These are phyloP conservation scores for Hippasteria phrygiana DNA, from an alignment of 53 echinoderm and acorn worm species.

Conservation along the genomic window DNA sequence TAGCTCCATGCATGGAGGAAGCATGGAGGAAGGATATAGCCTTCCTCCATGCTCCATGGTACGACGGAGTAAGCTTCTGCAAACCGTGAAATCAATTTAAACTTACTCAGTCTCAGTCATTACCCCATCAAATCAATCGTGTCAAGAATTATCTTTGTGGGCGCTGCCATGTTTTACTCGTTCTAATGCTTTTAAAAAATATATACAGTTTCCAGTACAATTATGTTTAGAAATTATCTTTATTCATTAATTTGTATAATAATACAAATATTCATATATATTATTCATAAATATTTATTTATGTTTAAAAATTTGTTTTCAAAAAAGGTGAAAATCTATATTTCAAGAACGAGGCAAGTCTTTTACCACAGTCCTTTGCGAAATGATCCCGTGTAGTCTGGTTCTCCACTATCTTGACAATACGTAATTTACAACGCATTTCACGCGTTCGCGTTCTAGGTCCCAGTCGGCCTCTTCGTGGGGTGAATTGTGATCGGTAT, in stretches of 20 bases:
- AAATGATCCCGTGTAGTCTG: slow-evolving; percentile 21
- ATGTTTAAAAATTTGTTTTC: neutral
- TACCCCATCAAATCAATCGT: too few relatives aligned
- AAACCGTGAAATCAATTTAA: too few relatives aligned
- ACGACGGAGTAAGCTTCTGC: too few relatives aligned
- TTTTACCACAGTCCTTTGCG: slow-evolving; percentile 26
- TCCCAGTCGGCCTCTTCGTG: slow-evolving; percentile 33
- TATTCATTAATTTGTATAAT: neutral
- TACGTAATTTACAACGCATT: neutral
- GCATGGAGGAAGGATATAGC: too few relatives aligned
- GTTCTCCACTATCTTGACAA: neutral
- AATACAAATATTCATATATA: neutral
- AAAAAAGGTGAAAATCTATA: neutral
- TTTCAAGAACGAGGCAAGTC: slow-evolving; percentile 11
- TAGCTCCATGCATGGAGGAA: too few relatives aligned
- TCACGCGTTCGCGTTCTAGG: neutral
- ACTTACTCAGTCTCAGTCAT: too few relatives aligned
- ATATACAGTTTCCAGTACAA: too few relatives aligned
- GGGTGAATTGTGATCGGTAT: slow-evolving; percentile 45
- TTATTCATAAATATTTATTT: neutral
- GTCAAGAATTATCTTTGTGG: too few relatives aligned
- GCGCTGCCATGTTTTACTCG: slow-evolving; percentile 59
- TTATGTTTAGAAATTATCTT: neutral
- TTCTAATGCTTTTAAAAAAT: slow-evolving; percentile 11
- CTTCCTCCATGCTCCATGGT: too few relatives aligned